Evolutionary conservation across 2,113 vertebrate genomes (phyloP), one percentile per base, ranked within the genome.

Genomic region (Cryptomyrus ogoouensis): DNA sequence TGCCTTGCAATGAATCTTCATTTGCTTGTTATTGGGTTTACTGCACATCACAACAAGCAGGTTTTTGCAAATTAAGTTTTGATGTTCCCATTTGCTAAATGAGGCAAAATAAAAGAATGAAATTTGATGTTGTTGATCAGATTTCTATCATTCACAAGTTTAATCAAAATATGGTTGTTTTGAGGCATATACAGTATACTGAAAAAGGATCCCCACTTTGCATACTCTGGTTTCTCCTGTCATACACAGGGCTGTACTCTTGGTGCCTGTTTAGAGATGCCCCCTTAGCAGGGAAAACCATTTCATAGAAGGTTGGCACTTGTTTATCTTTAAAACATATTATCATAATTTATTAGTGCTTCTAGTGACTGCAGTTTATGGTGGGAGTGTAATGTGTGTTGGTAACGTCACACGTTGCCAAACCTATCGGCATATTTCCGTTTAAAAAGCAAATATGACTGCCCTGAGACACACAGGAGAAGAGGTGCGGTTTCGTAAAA

Each of bases 1-100:
- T 15, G 46, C 21, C 85, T 35, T 21, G 50, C 27, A 56, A 87
- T 87, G 85, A 53, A 87, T 87, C 85, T 87, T 87, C 50, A 87
- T 87, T 87, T 87, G 12, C 83, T 86, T 86, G 83, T 86, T 80
- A 80, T 42, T 80, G 74, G 83, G 83, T 84, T 84, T 84, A 24
- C 83, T n/a, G 83, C 44, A 84, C 83, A 84, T 84, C 83, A 47
- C 83, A 83, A 83, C 31, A 44, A 84, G 44, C 44, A 84, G 44
- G 83, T 84, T 84, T 42, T 84, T 47, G 21, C 83, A 84, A 44
- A 84, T 84, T 42, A 84, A 47, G 42, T 47, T 84, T 24, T 84
- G 83, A 84, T 53, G 85, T 35, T 87, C 85, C 27, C 49, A 35
- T 87, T 53, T 87, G 50, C 50, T 53, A 87, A 84, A 87, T 87